Evolutionary conservation across 1,140 invertebrate species (phyloP), one percentile per base, ranked within the genome.

Genomic region (Aphis craccivora): DNA sequence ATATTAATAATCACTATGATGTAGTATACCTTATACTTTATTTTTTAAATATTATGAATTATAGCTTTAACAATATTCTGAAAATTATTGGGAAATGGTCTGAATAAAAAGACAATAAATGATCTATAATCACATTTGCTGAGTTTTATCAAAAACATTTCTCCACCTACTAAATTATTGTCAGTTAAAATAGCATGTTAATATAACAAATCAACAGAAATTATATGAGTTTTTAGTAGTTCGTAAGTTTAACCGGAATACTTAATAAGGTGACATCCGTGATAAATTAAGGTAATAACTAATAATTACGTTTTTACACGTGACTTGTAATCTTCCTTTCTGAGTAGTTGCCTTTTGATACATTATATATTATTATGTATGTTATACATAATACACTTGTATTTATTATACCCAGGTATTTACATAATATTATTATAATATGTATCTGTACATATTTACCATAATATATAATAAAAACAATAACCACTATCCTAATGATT

Each of bases 11-110:
- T 30, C 25, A n/a, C 43, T 14, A 51, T 30, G 35, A 51, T 30
- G 35, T n/a, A 86, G 25, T 76, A 35, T 18, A 76, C 3, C n/a
- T n/a, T 76, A n/a, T 67, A n/a, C 4, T 67, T 67, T 67, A 76
- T 76, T 76, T 76, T 76, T 76, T 76, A 76, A 76, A 20, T 89
- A 55, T 89, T 89, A 55, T 89, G 55, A 23, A 89, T 89, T 53
- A 23, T 89, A 2, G 9, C 4, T 53, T 53, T 23, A 23, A 89
- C 20, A 37, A 40, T 35, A 25, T 53, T 55, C 9, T 35, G 51
- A 89, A 89, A 55, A 89, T 53, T 55, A 89, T 89, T 89, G 35
- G 35, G 88, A 89, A 89, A 89, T 89, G 35, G 35, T 25, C 23
- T 14, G 88, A 25, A 89, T 37, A 53, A 89, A 55, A 83, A 55